These are phyloP conservation scores for Gopherus evgoodei DNA, from an alignment of 2,113 vertebrate species.

Conservation along the genomic window DNA sequence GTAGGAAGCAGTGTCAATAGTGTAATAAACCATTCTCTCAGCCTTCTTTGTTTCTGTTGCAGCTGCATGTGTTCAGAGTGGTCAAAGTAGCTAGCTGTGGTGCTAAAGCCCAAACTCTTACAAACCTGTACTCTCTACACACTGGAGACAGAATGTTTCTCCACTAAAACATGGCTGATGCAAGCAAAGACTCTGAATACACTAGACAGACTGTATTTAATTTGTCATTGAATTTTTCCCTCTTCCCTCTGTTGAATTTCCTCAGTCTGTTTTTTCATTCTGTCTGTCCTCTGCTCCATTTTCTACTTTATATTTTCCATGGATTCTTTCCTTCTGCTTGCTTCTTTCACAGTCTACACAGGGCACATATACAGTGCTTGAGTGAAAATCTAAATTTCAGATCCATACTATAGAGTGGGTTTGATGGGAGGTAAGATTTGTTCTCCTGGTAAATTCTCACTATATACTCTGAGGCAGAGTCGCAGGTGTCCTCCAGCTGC, in stretches of 20 bases:
- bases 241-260: not conserved
- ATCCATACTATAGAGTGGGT: not conserved
- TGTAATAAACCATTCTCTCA: accelerated
- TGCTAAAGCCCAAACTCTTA: accelerated
- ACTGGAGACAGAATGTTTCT: not conserved
- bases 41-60: not conserved
- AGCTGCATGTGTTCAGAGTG: accelerated
- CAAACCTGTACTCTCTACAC: accelerated
- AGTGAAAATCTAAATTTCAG: not conserved
- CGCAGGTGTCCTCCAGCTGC: not conserved
- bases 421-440: not conserved
- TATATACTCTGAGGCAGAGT: not conserved
- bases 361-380: not conserved
- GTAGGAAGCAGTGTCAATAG: accelerated
- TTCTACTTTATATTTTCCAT: not conserved
- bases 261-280: not conserved
- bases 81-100: not conserved
- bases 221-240: not conserved
- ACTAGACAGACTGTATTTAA: not conserved
- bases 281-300: not conserved
- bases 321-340: not conserved
- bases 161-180: not conserved
- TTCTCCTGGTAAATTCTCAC: not conserved
- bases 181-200: not conserved
- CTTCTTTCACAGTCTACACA: not conserved